Base-by-base conservation (phyloP, 64 coral and sea anemone genomes). In the Montipora foliosa region DNA sequence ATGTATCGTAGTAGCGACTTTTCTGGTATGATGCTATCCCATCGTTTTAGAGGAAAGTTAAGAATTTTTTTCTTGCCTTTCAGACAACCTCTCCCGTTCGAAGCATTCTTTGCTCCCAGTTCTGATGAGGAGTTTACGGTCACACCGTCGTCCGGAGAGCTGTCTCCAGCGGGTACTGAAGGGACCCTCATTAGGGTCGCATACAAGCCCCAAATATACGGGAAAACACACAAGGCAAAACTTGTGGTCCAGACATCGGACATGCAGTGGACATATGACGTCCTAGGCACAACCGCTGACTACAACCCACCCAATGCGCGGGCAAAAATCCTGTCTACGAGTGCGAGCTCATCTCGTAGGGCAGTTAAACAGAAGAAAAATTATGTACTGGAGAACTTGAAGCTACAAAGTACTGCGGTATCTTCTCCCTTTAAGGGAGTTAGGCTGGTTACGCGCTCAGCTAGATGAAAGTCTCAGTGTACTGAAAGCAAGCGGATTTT, bases 301-400 rank as follows among this genome's bases (percentile, higher is more conserved):
- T 96, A 99, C 72, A 92, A 87, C 58, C 98, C 98, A 2, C 98
- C 98, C 1, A 78, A 73, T 74, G 91, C 60, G 46, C 98, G 91
- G 62, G 89, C 98, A 15, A 94, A 90, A 82, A 83, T 99, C 51
- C 78, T 74, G 19, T 94, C 98, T 48, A 49, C 19, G 2, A 90
- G 84, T 47, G 77, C 81, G 5, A 90, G 95, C 74, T 72, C 95
- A 5, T 92, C 94, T 61, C 87, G 87, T 37, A 85, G 95, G 1
- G 79, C 83, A 59, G 98, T 99, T 9, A 99, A 94, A 78, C 98
- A 99, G 76, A 99, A 99, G 98, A 99, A 95, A 78, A 99, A 99
- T 80, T 99, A 96, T 74, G 55, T 99, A 16, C 78, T 95, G 20
- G 95, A 99, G 47, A 99, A 99, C 72, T 87, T 99, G 15, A 96